Conservation (phyloP, 2,113 vertebrate genomes). For the Oceanodroma tethys region DNA sequence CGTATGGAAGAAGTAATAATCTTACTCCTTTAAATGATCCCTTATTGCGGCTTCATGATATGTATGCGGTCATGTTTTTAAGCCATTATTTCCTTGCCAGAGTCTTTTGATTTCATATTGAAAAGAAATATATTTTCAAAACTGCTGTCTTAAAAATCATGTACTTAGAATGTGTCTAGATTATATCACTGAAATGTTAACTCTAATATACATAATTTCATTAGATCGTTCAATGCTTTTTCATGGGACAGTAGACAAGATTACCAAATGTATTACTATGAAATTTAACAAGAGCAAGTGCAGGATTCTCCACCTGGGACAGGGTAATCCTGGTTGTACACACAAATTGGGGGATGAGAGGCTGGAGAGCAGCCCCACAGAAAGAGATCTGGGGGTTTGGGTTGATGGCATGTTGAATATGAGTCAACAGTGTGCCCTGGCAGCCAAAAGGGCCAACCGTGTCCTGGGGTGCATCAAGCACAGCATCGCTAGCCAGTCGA, state of each 20-base stretch:
- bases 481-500: rapidly evolving
- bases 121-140: neutral
- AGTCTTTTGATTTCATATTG: neutral
- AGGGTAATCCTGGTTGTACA: neutral
- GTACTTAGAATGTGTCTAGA: neutral
- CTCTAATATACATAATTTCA: neutral
- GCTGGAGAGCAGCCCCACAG: neutral
- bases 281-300: neutral
- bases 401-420: neutral
- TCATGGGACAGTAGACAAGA: neutral
- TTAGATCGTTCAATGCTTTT: neutral
- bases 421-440: neutral
- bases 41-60: neutral
- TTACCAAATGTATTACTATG: neutral
- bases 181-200: neutral
- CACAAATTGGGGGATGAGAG: neutral
- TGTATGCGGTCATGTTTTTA: neutral
- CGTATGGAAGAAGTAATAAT: neutral
- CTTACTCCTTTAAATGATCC: neutral
- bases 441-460: neutral
- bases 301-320: neutral
- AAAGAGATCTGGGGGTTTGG: neutral
- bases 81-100: neutral
- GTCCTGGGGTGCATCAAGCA: neutral
- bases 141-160: neutral